Evolutionary conservation across 2,888 invertebrate genomes (phyloP).

Genomic region (Drosophila infuscata): DNA sequence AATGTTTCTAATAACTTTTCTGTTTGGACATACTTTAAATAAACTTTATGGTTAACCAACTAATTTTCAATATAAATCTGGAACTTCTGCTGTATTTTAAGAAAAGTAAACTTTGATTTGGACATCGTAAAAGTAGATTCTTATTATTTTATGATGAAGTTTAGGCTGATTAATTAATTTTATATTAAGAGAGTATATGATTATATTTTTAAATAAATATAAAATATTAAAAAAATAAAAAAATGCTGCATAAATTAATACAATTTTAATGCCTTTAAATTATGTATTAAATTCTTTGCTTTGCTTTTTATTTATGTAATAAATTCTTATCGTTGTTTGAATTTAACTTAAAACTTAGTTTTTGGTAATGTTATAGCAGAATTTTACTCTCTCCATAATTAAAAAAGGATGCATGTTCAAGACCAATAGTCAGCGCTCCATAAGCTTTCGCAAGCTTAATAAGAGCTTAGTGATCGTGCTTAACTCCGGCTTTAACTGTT

Average conservation of each 20-base stretch:
- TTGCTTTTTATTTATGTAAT: background rate
- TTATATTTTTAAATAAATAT: background rate
- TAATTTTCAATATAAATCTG: background rate
- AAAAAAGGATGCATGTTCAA: background rate
- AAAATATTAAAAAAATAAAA: background rate
- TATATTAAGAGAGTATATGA: background rate
- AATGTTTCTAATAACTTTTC: background rate
- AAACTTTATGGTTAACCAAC: background rate
- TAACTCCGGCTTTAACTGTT: slow-evolving; percentile 11
- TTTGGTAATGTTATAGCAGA: background rate
- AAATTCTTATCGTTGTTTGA: background rate
- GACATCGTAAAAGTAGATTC: background rate
- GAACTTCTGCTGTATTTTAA: background rate
- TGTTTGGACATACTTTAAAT: background rate
- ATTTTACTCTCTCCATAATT: background rate
- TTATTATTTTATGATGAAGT: background rate
- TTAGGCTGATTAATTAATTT: background rate
- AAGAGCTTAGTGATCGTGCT: slow-evolving; percentile 34
- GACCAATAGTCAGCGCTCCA: background rate
- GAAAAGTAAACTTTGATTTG: background rate
- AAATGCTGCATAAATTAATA: background rate
- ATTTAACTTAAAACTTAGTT: background rate
- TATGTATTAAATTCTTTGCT: background rate
- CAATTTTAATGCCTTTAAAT: background rate
- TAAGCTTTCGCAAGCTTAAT: slow-evolving; percentile 2